Evolutionary conservation across 1,140 invertebrate species (phyloP), one percentile per base, ranked within the genome.

Genomic region (Hermetia illucens): DNA sequence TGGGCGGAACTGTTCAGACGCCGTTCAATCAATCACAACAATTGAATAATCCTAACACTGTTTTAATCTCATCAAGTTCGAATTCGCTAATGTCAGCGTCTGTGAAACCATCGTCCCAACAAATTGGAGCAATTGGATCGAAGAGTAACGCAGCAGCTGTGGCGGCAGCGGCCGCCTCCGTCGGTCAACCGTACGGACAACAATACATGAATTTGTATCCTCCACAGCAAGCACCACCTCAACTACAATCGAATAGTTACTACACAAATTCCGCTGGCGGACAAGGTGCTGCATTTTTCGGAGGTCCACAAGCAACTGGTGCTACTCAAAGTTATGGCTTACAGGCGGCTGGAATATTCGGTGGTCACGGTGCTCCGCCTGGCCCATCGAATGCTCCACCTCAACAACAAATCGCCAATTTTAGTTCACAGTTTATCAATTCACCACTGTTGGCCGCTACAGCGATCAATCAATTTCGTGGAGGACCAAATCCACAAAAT

Each of bases 71-170:
- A 34, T 88, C 85, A 19, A 80, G 51, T 44, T 60, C 55, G 45
- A 87, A 86, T 61, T 87, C 85, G 16, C 67, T 90, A 32, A 90
- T 91, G 84, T 89, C 86, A 1, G 82, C 85, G 24, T 80, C 77
- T 44, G 82, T 89, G 12, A 91, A 91, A 56, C 82, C 82, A 15
- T 81, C 81, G 9, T 72, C 75, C 36, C 82, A 86, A 63, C 79
- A 74, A 51, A 83, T 88, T 53, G 77, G 82, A 49, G 77, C 85
- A 42, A 82, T 91, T 51, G 82, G 83, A 44, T 71, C 74, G 10
- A 77, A 77, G 57, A 65, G 64, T 10, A 67, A 65, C 16, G 64
- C 62, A 6, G 67, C 64, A 4, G 53, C 66, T 61, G 35, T 66
- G 69, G n/a, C n/a, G n/a, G 36, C 67, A 69, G 30, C 58, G 64